Evolutionary conservation across 2,797 vertebrate genomes (phyloP).

Genomic region (Ataeniobius toweri): DNA sequence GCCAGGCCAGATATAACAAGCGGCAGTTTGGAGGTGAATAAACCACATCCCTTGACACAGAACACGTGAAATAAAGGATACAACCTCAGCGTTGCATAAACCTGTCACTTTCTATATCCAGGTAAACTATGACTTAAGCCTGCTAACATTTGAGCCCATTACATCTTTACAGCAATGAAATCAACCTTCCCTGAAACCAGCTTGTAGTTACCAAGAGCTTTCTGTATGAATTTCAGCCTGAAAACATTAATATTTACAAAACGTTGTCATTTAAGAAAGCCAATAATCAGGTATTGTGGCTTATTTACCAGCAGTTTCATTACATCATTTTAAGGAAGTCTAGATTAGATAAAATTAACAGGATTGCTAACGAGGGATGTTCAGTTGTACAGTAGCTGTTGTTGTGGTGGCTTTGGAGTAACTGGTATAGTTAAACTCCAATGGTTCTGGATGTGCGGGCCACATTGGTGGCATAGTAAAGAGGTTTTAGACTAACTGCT

Average conservation of each 20-base stretch:
- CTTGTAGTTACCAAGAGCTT: not conserved
- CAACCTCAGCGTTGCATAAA: slow-evolving; percentile 28
- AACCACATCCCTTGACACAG: slow-evolving; percentile 39
- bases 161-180: slow-evolving; percentile 19
- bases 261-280: not conserved
- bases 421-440: not conserved
- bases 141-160: slow-evolving; percentile 10
- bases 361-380: not conserved
- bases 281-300: not conserved
- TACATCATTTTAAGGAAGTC: not conserved
- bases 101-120: slow-evolving; percentile 18
- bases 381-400: not conserved
- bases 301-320: not conserved
- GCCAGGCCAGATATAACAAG: slow-evolving; percentile 17
- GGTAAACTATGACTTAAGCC: slow-evolving; percentile 14
- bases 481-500: too few species aligned
- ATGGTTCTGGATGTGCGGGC: too few species aligned
- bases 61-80: slow-evolving; percentile 31
- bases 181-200: slow-evolving; percentile 15
- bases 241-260: not conserved
- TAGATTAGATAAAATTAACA: not conserved
- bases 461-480: too few species aligned
- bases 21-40: slow-evolving; percentile 16
- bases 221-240: not conserved
- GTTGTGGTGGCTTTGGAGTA: not conserved